These are phyloP conservation scores for Oligia latruncula DNA, from an alignment of 2,888 invertebrate genomes.

Conservation along the genomic window DNA sequence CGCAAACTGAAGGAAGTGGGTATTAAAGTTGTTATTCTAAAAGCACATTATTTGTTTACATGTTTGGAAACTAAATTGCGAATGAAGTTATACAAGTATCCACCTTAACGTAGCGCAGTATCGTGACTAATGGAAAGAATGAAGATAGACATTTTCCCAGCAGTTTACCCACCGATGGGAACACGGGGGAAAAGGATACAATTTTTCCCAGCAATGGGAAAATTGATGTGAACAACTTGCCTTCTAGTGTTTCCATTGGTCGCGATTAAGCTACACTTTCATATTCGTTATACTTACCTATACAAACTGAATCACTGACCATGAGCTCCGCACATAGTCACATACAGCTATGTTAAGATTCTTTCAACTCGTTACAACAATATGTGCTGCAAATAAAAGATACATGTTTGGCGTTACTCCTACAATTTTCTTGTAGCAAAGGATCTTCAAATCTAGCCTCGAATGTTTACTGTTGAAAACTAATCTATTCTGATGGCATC, in stretches of 20 bases:
- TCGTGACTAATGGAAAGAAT: neutral
- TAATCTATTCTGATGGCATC: neutral
- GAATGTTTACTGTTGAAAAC: neutral
- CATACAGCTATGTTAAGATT: neutral
- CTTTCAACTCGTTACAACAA: neutral
- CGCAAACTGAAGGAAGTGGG: neutral
- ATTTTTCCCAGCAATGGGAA: neutral
- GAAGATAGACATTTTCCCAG: neutral
- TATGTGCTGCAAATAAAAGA: neutral
- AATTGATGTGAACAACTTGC: neutral
- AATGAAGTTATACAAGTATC: neutral
- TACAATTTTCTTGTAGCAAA: neutral
- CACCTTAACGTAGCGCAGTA: neutral
- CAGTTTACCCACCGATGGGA: neutral
- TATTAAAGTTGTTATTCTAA: neutral
- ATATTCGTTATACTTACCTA: neutral
- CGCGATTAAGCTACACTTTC: neutral
- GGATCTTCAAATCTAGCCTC: no score
- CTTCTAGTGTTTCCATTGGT: neutral
- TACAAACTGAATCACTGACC: neutral
- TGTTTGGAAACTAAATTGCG: neutral
- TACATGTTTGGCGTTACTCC: neutral
- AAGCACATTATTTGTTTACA: neutral
- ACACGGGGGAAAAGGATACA: neutral
- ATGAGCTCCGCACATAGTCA: neutral